These are phyloP conservation scores for Resseliella maxima DNA, from an alignment of 2,888 invertebrate genomes.

Conservation along the genomic window DNA sequence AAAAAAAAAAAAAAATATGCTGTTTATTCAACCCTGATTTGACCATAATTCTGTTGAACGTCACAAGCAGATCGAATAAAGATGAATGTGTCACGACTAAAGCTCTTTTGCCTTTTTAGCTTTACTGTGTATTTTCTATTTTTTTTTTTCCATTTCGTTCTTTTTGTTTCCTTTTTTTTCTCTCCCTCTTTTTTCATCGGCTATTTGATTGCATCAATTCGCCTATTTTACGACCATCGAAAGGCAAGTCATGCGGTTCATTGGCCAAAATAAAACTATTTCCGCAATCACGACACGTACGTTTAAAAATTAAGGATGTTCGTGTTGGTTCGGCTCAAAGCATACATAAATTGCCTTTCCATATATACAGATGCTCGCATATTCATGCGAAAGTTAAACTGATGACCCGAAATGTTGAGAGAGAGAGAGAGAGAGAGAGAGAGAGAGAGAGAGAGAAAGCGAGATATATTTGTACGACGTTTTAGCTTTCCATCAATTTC, in stretches of 20 bases:
- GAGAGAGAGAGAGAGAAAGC: too few relatives aligned
- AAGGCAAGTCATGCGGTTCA: constrained; percentile 26
- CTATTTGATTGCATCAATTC: background rate
- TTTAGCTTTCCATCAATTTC: background rate
- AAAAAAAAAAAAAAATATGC: background rate
- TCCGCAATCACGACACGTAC: constrained; percentile 28
- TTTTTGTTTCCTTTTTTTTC: background rate
- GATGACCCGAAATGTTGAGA: background rate
- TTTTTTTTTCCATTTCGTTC: background rate
- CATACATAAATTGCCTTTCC: background rate
- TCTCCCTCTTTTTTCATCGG: background rate
- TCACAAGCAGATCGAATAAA: constrained; percentile 10
- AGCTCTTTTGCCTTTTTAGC: background rate
- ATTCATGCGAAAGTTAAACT: background rate
- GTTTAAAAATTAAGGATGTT: constrained; percentile 28
- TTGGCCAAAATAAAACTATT: constrained; percentile 19
- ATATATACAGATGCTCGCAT: background rate
- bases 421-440: too few relatives aligned
- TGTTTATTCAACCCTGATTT: background rate
- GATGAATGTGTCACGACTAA: background rate
- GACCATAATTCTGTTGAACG: background rate
- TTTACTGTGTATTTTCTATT: background rate
- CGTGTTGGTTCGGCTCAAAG: background rate
- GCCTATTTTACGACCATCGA: background rate
- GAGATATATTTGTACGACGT: background rate